Evolutionary conservation across 2,797 vertebrate genomes (phyloP), one percentile per base, ranked within the genome.

Genomic region (Pteropus rufus): DNA sequence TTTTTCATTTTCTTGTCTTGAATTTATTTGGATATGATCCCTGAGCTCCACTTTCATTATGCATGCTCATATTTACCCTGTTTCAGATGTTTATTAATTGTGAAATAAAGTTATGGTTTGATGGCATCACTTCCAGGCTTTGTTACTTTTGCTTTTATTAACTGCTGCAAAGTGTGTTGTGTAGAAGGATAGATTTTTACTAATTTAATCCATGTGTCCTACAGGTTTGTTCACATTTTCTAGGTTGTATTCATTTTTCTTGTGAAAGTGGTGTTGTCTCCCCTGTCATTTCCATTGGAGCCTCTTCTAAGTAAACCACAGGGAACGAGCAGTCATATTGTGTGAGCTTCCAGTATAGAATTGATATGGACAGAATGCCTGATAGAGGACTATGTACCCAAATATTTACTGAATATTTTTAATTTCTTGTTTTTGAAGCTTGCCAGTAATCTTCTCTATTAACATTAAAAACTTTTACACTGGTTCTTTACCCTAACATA

Each of bases 61-160:
- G 10, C 7, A 1, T 11, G 12, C 24, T 86, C 2, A 0, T 7
- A 2, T 9, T 41, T 39, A 16, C 18, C 81, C 39, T 5, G 1
- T 12, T 49, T 91, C 56, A 62, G 10, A 54, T n/a, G 65, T 34
- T 67, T 26, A 24, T 26, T 81, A 29, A 24, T 29, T 70, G 34
- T 79, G 90, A 86, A 89, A 41, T 72, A 46, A 87, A 93, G 69
- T 69, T 77, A 64, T 77, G 18, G 39, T 87, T 23, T 73, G 73
- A 69, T 5, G 9, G 31, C 11, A 1, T 26, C 3, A 2, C 41
- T 60, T 73, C 76, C 39, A 2, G 46, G 39, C 67, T 49, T 73
- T 60, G 15, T 69, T 73, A 34, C 18, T 29, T 3, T 34, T 79
- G 67, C 23, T 89, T n/a, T 60, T 72, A 56, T 31, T 44, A 36